A percentile compares a stretch with the other conserved stretches of the same genome.
Conservation (phyloP, 1,140 invertebrate species). For the Helicoverpa armigera region DNA sequence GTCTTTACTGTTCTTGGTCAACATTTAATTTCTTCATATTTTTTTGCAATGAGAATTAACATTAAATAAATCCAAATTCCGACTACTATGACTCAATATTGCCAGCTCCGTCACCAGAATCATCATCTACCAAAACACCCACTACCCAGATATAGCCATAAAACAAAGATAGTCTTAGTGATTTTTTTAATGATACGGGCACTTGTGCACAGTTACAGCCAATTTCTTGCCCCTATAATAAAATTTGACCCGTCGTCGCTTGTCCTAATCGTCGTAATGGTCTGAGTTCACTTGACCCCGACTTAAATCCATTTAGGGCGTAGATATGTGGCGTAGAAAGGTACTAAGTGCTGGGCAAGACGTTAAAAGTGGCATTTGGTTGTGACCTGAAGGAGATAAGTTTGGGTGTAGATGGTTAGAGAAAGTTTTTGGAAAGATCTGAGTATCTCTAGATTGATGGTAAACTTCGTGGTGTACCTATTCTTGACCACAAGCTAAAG, state of each 20-base stretch:
- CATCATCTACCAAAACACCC: background rate
- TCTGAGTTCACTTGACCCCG: constrained; percentile 67
- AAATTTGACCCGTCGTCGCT: constrained; percentile 70
- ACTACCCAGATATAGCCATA: constrained; percentile 43
- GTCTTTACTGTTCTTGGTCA: no score
- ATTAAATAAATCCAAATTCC: no score
- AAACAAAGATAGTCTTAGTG: constrained; percentile 54
- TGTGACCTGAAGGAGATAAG: constrained; percentile 24
- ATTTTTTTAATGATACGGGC: constrained; percentile 74
- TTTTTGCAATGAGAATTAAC: no score
- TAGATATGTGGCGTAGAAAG: constrained; percentile 55
- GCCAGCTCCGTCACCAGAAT: background rate
- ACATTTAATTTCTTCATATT: no score
- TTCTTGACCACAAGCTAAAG: no score
- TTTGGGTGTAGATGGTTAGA: constrained; percentile 33
- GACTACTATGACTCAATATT: no score
- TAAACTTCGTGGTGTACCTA: no score
- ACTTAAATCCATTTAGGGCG: constrained; percentile 63
- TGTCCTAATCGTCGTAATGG: constrained; percentile 70
- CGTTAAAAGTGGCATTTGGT: constrained; percentile 5
- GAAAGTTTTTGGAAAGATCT: constrained; percentile 1
- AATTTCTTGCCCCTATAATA: constrained; percentile 80
- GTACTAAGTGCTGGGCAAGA: constrained; percentile 13
- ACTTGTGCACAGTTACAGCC: constrained; percentile 65
- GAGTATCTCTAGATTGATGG: no score